Evolutionary conservation across 2,888 invertebrate genomes (phyloP), one percentile per base, ranked within the genome.

Genomic region (Spialia ferax): DNA sequence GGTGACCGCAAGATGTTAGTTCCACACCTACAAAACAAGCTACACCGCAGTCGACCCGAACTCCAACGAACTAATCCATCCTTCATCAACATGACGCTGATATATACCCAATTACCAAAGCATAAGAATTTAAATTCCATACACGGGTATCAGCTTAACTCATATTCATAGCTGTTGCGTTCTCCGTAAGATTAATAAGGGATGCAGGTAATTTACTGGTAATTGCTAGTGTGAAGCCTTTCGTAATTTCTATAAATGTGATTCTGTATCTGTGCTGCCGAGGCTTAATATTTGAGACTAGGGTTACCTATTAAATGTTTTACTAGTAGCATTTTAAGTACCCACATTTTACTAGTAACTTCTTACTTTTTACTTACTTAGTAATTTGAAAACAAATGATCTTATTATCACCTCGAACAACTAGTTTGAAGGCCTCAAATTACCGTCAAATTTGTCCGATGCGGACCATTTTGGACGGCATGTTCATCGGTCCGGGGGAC

Each of bases 1-100:
- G 75, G 74, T 72, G 77, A 89, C 89, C 89, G 77, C 85, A 85
- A 87, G 78, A 85, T 79, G 85, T 82, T 81, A 79, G 84, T 76
- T 71, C 74, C 68, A 64, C 63, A 63, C 75, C 73, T 70, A 77
- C 76, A 78, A 79, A 86, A 87, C 85, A 75, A 85, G 85, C 69
- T 75, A 76, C 73, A 76, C 79, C 78, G 72, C 77, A 75, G 15
- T 54, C 60, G 60, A 5, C 6, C 6, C 26, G 26, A 26, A 75
- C 68, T 62, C 48, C 68, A 55, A 62, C 61, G 56, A 62, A 68
- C 62, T 48, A 48, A 57, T 62, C 55, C 26, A 57, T 62, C 62
- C 20, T 22, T 68, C 54, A 50, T 62, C 62, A 62, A n/a, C 26
- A 35, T 56, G 32, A 61, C 22, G 55, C 45, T 48, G 18, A 61